Evolutionary conservation across 2,113 vertebrate genomes (phyloP).

Genomic region (Murina feae): DNA sequence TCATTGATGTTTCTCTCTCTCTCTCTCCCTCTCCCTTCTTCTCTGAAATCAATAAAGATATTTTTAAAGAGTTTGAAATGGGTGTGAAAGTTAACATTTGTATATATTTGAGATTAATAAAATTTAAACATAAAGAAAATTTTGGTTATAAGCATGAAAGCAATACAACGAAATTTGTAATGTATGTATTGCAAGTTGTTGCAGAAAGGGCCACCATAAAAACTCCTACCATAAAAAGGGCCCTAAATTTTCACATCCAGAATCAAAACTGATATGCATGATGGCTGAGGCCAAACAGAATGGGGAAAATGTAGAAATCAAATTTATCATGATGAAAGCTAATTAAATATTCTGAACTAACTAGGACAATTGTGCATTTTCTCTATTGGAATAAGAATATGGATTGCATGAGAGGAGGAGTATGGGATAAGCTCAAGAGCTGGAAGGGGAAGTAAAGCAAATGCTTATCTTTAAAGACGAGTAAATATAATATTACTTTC

Average conservation of each 20-base stretch:
- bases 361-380: not conserved
- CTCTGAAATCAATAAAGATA: no score
- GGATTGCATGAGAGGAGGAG: not conserved
- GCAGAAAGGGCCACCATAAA: not conserved
- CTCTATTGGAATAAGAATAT: not conserved
- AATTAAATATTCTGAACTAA: not conserved
- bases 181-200: conserved; percentile 34
- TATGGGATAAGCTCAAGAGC: not conserved
- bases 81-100: not conserved
- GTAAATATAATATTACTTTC: not conserved
- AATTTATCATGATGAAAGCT: not conserved
- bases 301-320: not conserved
- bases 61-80: not conserved
- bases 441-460: not conserved
- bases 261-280: not conserved
- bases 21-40: no score
- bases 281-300: not conserved
- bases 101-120: not conserved
- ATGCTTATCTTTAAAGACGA: not conserved
- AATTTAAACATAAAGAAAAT: not conserved
- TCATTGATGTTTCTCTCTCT: no score
- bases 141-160: not conserved
- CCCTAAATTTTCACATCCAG: not conserved
- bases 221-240: not conserved
- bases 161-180: not conserved